Conservation (phyloP, 2,797 vertebrate species). For the Erethizon dorsatum region DNA sequence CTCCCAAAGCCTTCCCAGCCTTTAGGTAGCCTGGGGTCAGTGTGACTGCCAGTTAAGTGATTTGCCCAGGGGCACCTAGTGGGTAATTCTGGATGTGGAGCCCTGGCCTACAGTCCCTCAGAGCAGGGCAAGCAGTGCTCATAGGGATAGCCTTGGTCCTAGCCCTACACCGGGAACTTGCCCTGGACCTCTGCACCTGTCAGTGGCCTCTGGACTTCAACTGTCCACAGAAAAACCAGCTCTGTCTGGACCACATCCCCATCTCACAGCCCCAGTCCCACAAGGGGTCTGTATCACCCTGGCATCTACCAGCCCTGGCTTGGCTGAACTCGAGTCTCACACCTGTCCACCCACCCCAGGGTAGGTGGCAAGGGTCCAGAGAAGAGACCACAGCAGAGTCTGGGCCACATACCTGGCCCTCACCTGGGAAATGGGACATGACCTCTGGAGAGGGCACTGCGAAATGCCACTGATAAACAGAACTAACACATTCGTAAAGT, state of each 20-base stretch:
- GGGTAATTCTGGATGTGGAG: neutral
- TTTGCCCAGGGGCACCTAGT: neutral
- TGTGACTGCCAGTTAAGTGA: too few species aligned
- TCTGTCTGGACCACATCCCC: too few species aligned
- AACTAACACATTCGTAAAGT: slow-evolving; percentile 94
- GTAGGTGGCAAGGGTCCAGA: neutral
- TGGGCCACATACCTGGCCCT: neutral
- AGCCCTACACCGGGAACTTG: neutral
- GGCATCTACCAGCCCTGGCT: neutral
- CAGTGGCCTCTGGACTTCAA: neutral
- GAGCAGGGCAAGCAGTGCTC: neutral
- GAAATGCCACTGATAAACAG: slow-evolving; percentile 89
- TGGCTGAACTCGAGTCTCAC: neutral
- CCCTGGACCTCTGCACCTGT: rapidly evolving
- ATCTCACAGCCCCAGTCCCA: rapidly evolving
- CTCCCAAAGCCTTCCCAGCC: neutral
- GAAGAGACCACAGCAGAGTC: neutral
- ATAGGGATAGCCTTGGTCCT: neutral
- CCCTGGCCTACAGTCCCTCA: neutral
- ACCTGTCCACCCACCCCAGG: neutral
- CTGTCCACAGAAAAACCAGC: too few species aligned
- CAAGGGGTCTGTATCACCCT: neutral
- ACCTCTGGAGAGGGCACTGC: too few species aligned
- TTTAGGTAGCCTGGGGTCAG: neutral
- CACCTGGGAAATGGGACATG: neutral